Conservation (phyloP, 1,140 invertebrate genomes). For the Pissodes strobi region DNA sequence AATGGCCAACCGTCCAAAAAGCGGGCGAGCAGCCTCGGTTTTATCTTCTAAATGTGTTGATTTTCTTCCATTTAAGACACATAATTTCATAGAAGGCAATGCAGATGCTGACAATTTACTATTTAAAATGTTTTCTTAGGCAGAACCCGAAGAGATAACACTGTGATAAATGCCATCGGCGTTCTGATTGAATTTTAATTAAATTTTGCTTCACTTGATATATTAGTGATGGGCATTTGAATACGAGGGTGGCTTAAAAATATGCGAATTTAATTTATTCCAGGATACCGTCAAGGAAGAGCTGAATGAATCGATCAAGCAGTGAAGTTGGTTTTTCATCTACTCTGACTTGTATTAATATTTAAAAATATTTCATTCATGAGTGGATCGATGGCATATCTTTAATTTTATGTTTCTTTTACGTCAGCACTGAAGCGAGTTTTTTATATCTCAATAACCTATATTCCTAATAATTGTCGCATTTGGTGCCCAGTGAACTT, state of each 20-base stretch:
- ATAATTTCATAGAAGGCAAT: constrained; percentile 51
- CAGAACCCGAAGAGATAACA: constrained; percentile 48
- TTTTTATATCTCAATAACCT: no score
- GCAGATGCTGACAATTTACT: constrained; percentile 52
- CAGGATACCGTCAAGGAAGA: no score
- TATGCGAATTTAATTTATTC: no score
- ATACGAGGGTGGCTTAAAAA: background rate
- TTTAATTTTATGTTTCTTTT: no score
- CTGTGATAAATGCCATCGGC: constrained; percentile 50
- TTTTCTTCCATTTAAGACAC: constrained; percentile 52
- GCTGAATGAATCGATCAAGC: no score
- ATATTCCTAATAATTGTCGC: no score
- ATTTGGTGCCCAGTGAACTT: no score
- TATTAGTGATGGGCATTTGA: constrained; percentile 45
- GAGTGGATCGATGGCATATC: no score
- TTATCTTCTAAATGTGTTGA: constrained; percentile 53
- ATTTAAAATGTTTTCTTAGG: constrained; percentile 56
- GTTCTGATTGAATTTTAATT: constrained; percentile 57
- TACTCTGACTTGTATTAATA: no score
- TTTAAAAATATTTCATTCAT: no score
- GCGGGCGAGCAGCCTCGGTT: constrained; percentile 37
- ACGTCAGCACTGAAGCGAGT: no score
- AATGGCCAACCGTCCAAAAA: constrained; percentile 32
- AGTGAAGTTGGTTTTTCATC: no score
- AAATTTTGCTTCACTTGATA: constrained; percentile 50